phyloP scores from a whole-genome alignment of 2,113 vertebrate genomes.

The Hassar affinis region DNA sequence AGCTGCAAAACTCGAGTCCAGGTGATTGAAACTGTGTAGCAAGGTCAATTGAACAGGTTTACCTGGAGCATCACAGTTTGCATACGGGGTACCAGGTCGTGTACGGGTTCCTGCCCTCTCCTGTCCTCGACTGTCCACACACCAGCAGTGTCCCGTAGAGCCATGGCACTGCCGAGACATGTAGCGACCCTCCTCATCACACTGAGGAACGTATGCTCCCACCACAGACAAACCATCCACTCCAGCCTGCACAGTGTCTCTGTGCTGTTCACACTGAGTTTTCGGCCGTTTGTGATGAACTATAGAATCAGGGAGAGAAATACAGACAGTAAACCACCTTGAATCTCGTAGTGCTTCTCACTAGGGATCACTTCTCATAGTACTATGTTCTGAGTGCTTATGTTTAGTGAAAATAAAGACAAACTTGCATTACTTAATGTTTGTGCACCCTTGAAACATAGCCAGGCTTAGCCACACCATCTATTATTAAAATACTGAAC shows the following conservation, averaged over 20 bases:
- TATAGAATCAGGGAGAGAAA: constrained; percentile 31
- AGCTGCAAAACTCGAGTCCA: background rate
- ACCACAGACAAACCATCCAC: background rate
- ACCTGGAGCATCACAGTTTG: constrained; percentile 69
- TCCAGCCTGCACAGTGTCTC: constrained; percentile 39
- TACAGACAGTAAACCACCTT: background rate
- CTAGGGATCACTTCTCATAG: too few relatives aligned
- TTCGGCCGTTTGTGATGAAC: constrained; percentile 59
- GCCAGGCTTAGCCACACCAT: background rate
- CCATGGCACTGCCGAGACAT: constrained; percentile 73
- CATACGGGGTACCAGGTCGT: constrained; percentile 49
- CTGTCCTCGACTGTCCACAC: constrained; percentile 65
- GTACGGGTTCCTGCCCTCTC: constrained; percentile 70
- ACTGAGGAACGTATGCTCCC: constrained; percentile 71
- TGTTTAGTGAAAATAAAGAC: too few relatives aligned
- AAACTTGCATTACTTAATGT: too few relatives aligned
- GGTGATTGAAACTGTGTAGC: background rate
- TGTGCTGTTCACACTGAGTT: constrained; percentile 68
- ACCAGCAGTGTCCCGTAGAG: constrained; percentile 75
- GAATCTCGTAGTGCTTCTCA: background rate
- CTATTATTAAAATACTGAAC: background rate
- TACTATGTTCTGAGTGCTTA: background rate
- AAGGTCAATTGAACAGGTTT: background rate
- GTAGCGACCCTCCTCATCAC: constrained; percentile 73
- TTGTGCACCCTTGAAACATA: background rate